Evolutionary conservation across 2,113 vertebrate genomes (phyloP).

Genomic region (Sapayoa aenigma): DNA sequence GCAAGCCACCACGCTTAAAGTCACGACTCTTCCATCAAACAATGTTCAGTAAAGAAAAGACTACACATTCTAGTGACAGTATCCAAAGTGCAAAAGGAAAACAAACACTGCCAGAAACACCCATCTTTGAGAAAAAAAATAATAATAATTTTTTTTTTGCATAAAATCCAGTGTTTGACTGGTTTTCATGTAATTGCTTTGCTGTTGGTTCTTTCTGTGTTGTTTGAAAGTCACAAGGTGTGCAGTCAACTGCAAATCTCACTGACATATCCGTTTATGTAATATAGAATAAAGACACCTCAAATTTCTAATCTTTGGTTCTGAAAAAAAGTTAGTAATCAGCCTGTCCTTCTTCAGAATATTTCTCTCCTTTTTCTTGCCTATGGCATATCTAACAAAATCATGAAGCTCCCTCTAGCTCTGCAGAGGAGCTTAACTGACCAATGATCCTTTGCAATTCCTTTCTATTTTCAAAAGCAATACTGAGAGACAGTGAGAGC

Average conservation of each 20-base stretch:
- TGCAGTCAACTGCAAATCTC: not conserved
- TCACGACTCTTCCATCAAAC: not conserved
- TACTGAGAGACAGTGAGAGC: not conserved
- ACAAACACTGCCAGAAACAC: not conserved
- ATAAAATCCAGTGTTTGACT: constrained; percentile 37
- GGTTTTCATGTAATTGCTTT: constrained; percentile 37
- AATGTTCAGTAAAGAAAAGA: not conserved
- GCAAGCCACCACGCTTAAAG: not conserved
- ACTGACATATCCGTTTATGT: not conserved
- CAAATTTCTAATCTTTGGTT: not conserved
- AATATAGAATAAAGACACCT: not conserved
- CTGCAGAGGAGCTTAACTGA: constrained; percentile 69
- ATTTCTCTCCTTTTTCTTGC: not conserved
- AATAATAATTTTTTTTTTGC: not conserved
- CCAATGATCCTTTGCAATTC: constrained; percentile 63
- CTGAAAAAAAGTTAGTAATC: not conserved
- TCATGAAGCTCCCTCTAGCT: constrained; percentile 70
- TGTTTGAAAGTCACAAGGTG: constrained; percentile 25
- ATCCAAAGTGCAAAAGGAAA: not conserved
- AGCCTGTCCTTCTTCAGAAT: not conserved
- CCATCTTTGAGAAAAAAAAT: not conserved
- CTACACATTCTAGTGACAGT: not conserved
- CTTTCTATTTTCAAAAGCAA: constrained; percentile 57
- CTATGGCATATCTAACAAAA: constrained; percentile 63
- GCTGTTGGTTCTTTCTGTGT: not conserved